phyloP scores from a whole-genome alignment of 2,888 invertebrate species.

The Pachliopta kotzebuea region DNA sequence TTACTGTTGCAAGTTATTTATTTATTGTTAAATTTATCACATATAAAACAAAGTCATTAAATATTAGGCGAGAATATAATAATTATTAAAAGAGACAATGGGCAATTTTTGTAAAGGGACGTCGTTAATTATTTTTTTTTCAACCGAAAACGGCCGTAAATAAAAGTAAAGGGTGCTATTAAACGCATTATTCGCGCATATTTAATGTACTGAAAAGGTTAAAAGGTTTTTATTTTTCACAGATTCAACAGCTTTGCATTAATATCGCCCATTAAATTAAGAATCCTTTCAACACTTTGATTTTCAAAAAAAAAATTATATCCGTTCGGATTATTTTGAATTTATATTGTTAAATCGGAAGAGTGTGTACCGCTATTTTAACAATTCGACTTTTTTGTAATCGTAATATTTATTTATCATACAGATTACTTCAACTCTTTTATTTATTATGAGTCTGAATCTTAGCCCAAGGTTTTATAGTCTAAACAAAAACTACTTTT shows the following conservation, averaged over 20 bases:
- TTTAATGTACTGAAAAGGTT: slow-evolving; percentile 77
- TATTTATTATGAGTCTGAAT: slow-evolving; percentile 1
- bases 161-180: slow-evolving; percentile 78
- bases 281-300: slow-evolving; percentile 62
- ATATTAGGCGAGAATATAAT: slow-evolving; percentile 46
- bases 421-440: background rate
- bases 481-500: background rate
- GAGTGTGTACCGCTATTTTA: background rate
- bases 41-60: slow-evolving; percentile 18
- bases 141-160: slow-evolving; percentile 65
- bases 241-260: slow-evolving; percentile 70
- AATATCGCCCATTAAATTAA: slow-evolving; percentile 64
- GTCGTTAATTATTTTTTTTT: slow-evolving; percentile 71
- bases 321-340: slow-evolving; percentile 21
- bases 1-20: background rate
- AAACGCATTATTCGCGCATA: slow-evolving; percentile 77
- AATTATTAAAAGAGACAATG: slow-evolving; percentile 61
- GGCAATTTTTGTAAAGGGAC: slow-evolving; percentile 56
- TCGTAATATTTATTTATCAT: background rate
- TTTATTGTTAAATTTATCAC: background rate
- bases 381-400: background rate
- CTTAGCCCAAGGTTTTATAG: background rate
- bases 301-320: slow-evolving; percentile 47
- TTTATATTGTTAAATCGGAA: background rate
- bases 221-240: slow-evolving; percentile 69